Conservation (phyloP, 2,797 vertebrate genomes). For the Gambusia yucatana region DNA sequence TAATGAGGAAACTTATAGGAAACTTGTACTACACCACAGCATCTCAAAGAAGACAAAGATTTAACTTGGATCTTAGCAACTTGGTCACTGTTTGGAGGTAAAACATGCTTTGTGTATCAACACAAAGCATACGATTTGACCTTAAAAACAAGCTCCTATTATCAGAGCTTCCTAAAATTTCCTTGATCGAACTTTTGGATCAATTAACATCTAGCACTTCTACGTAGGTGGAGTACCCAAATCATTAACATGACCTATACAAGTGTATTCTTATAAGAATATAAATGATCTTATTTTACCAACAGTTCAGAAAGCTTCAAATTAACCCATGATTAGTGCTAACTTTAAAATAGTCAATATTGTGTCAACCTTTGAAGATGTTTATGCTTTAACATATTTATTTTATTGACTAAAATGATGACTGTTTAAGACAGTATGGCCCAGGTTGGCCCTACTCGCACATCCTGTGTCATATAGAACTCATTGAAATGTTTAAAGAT, state of each 20-base stretch:
- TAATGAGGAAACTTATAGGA: background rate
- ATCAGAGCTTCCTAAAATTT: background rate
- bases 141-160: background rate
- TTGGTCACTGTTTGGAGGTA: background rate
- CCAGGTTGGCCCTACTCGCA: too few relatives aligned
- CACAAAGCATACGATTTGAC: background rate
- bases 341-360: too few relatives aligned
- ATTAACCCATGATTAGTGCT: background rate
- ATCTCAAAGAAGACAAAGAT: background rate
- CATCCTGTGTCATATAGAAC: too few relatives aligned
- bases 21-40: background rate
- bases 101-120: background rate
- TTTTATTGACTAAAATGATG: background rate
- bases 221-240: background rate
- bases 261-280: background rate
- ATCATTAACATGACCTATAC: background rate
- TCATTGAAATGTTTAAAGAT: background rate
- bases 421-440: too few relatives aligned
- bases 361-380: too few relatives aligned
- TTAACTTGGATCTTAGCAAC: background rate
- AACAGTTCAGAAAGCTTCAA: too few relatives aligned
- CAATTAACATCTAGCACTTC: background rate
- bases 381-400: background rate
- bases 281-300: background rate
- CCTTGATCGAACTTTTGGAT: background rate